Base-by-base conservation (phyloP, 2,888 invertebrate genomes). In the Polietes domitor region DNA sequence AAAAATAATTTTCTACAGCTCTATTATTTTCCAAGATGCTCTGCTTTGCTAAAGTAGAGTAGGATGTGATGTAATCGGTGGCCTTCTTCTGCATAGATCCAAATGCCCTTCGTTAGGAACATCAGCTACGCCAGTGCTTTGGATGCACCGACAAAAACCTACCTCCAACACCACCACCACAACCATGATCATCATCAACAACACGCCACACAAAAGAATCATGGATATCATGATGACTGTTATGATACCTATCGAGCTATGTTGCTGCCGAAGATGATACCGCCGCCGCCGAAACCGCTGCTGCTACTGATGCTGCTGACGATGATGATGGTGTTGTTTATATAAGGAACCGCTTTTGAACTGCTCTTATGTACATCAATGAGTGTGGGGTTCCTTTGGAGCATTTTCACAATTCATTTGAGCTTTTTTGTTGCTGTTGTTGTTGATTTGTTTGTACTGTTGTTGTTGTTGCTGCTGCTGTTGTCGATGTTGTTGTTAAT, bases 261-360 rank as follows among this genome's bases (percentile, higher is more conserved):
- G 68, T 80, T 76, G 47, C 26, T 53, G 74, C n/a, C 41, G 37
- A 65, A 65, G 65, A 65, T 65, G 65, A 65, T 65, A 41, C 65
- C 68, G 63, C 55, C 55, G 24, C 43, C 41, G 41, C 21, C 43
- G 19, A 24, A 68, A 24, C n/a, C 58, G 53, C 47, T 72, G 55
- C 24, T 65, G 77, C 15, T 28, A 2, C 15, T 83, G 53, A 24
- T n/a, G 26, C 15, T 43, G 41, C 26, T 55, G 26, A 43, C 2
- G 10, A 79, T 79, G 78, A 81, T 73, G 84, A 73, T 81, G 84
- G 81, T 84, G 84, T 81, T 84, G 84, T 79, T 84, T 84, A 84
- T 81, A 84, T 84, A 84, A 84, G 84, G 84, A 81, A 77, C 84
- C 84, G 84, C 84, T 84, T 84, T 84, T 84, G 76, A 81, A 84